A percentile compares a stretch with the other conserved stretches of the same genome.
Evolutionary conservation across 2,113 vertebrate species (phyloP).

Genomic region (Boleophthalmus pectinirostris): DNA sequence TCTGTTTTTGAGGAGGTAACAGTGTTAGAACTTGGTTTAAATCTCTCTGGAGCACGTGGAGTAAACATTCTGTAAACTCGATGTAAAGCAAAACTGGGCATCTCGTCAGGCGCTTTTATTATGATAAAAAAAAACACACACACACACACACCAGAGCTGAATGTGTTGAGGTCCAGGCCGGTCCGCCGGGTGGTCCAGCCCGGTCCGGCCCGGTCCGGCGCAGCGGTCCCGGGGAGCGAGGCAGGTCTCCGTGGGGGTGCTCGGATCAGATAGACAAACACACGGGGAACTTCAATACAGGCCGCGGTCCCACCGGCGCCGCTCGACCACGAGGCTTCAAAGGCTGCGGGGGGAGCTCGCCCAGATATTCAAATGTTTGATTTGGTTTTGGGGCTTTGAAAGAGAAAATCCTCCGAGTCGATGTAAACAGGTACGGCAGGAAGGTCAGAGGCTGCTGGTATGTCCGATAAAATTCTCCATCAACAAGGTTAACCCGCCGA

Average conservation of each 20-base stretch:
- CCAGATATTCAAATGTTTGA: slow-evolving; percentile 44
- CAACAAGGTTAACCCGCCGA: background rate
- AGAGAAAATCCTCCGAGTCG: slow-evolving; percentile 21
- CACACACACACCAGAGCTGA: too few relatives aligned
- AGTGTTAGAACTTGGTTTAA: too few relatives aligned
- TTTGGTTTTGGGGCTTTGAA: slow-evolving; percentile 21
- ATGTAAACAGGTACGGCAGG: slow-evolving; percentile 13
- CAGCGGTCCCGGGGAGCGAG: slow-evolving; percentile 23
- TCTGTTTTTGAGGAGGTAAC: too few relatives aligned
- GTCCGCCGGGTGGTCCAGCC: slow-evolving; percentile 19
- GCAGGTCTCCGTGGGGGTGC: slow-evolving; percentile 33
- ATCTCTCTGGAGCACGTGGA: too few relatives aligned
- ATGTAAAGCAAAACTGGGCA: too few relatives aligned
- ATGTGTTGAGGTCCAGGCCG: background rate
- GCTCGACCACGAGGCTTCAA: slow-evolving; percentile 56
- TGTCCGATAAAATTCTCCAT: background rate
- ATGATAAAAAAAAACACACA: too few relatives aligned
- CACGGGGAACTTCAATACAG: slow-evolving; percentile 45
- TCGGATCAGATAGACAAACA: slow-evolving; percentile 50
- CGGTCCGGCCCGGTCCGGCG: slow-evolving; percentile 40
- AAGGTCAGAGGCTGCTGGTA: background rate
- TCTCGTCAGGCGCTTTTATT: too few relatives aligned
- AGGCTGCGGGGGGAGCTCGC: slow-evolving; percentile 26
- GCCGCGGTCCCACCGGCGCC: slow-evolving; percentile 31
- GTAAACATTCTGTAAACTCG: too few relatives aligned